Conservation (phyloP, 2,888 invertebrate species). For the Microctonus brassicae region DNA sequence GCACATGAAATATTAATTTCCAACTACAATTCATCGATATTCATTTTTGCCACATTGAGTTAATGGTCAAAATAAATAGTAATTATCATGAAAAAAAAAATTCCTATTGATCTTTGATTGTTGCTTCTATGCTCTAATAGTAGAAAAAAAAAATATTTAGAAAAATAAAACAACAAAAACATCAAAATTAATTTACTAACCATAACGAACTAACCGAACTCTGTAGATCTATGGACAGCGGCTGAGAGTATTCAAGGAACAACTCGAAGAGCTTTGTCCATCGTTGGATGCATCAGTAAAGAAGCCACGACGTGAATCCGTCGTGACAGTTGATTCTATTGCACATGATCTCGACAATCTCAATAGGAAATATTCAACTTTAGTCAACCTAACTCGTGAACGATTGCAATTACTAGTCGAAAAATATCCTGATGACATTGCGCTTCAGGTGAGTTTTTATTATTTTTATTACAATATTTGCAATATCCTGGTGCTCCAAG, state of each 20-base stretch:
- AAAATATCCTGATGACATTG: constrained; percentile 80
- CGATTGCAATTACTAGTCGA: constrained; percentile 78
- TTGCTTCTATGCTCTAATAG: constrained; percentile 58
- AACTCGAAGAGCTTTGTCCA: constrained; percentile 86
- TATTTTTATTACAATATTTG: neutral
- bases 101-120: constrained; percentile 40
- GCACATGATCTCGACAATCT: constrained; percentile 84
- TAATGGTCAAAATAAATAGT: constrained; percentile 32
- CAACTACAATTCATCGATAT: constrained; percentile 16
- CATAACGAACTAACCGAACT: constrained; percentile 75
- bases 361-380: constrained; percentile 83
- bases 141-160: constrained; percentile 49
- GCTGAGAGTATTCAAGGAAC: constrained; percentile 86
- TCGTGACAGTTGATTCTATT: constrained; percentile 80
- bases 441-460: constrained; percentile 78
- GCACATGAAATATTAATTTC: constrained; percentile 12
- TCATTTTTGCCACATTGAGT: constrained; percentile 56
- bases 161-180: constrained; percentile 36
- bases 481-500: neutral
- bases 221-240: constrained; percentile 88
- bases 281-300: constrained; percentile 77
- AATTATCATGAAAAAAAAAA: neutral
- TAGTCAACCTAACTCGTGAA: constrained; percentile 79
- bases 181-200: constrained; percentile 68
- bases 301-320: constrained; percentile 62